These are phyloP conservation scores for Decapterus maruadsi DNA, from an alignment of 2,797 vertebrate species.

Conservation along the genomic window DNA sequence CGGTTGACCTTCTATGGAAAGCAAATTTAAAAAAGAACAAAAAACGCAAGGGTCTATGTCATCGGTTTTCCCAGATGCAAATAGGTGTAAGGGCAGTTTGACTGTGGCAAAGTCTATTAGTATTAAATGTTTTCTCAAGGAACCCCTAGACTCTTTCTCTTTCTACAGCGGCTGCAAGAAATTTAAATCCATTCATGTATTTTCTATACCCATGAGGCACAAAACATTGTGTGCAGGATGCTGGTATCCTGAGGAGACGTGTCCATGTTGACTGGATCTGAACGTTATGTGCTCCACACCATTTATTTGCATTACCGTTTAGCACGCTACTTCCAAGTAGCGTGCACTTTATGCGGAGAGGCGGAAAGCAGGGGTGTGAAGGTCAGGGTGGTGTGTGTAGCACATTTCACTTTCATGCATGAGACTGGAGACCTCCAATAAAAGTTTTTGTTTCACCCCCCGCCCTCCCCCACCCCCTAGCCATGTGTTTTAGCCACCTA, in stretches of 20 bases:
- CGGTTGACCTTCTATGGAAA: slow-evolving; percentile 52
- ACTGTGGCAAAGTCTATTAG: neutral
- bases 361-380: neutral
- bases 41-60: neutral
- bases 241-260: neutral
- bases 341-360: neutral
- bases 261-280: neutral
- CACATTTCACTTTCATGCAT: neutral
- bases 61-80: neutral
- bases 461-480: too few relatives aligned
- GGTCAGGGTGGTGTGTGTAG: neutral
- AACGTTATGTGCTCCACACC: neutral
- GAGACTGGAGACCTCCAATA: neutral
- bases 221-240: neutral
- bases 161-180: neutral
- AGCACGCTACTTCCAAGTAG: neutral
- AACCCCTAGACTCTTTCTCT: neutral
- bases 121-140: neutral
- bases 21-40: slow-evolving; percentile 5
- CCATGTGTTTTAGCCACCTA: neutral
- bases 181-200: neutral
- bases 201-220: neutral
- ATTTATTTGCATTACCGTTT: too few relatives aligned
- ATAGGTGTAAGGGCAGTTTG: neutral
- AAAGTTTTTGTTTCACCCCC: neutral